Percentiles rank a stretch among this genome's conserved stretches.
Conservation (phyloP, 2,113 vertebrate genomes). For the Zapus hudsonius region DNA sequence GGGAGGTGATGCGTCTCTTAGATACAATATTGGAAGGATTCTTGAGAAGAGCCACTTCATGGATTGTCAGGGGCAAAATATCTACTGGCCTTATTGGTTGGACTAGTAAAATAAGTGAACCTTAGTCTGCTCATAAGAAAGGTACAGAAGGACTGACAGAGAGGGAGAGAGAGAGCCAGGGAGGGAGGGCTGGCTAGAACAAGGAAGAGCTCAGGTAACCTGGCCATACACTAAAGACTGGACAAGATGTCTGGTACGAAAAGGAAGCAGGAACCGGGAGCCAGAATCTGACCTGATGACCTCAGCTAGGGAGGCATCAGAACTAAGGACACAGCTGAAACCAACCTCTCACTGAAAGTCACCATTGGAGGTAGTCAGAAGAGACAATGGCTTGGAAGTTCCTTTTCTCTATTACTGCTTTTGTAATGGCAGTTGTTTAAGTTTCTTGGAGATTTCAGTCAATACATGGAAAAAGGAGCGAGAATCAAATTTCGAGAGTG, state of each 20-base stretch:
- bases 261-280: neutral
- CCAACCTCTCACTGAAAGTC: neutral
- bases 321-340: neutral
- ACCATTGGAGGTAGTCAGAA: neutral
- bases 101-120: neutral
- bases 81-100: neutral
- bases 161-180: too few species aligned
- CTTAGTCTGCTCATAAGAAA: neutral
- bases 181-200: neutral
- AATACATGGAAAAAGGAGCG: constrained; percentile 21
- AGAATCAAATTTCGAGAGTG: constrained; percentile 55
- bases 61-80: neutral
- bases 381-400: neutral
- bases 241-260: neutral
- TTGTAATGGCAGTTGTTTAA: constrained; percentile 35
- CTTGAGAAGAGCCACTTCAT: neutral
- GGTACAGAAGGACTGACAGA: neutral
- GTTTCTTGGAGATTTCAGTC: constrained; percentile 55
- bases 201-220: neutral
- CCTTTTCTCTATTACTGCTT: constrained; percentile 6
- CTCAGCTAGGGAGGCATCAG: neutral
- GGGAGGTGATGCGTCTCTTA: neutral
- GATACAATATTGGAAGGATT: neutral
- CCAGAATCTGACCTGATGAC: neutral
- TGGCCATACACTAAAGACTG: neutral